Conservation (phyloP, 2,113 vertebrate species). For the Hipposideros armiger region DNA sequence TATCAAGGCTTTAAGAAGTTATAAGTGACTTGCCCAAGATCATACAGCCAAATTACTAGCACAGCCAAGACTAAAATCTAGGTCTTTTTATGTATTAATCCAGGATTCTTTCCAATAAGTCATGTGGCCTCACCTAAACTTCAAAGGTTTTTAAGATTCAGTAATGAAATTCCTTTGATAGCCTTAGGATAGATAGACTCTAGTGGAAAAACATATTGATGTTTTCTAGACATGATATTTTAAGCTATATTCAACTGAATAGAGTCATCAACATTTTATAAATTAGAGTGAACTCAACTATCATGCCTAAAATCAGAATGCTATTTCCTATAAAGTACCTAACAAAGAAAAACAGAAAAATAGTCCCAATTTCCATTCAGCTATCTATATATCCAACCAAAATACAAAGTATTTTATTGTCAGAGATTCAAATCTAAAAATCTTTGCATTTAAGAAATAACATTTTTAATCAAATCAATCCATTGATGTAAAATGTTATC, state of each 20-base stretch:
- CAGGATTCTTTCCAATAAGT: conserved; percentile 45
- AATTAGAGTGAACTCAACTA: not conserved
- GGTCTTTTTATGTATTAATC: not conserved
- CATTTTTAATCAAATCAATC: not conserved
- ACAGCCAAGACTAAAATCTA: conserved; percentile 53
- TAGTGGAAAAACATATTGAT: not conserved
- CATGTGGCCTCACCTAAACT: not conserved
- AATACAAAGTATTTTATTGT: conserved; percentile 45
- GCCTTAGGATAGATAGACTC: not conserved
- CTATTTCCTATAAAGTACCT: conserved; percentile 12
- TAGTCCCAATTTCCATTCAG: not conserved
- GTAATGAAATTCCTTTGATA: conserved; percentile 7
- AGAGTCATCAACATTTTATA: conserved; percentile 37
- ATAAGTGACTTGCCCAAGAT: not conserved
- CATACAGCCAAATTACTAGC: not conserved
- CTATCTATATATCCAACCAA: conserved; percentile 27
- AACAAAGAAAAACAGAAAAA: conserved; percentile 53
- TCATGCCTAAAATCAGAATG: conserved; percentile 53
- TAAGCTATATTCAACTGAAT: not conserved
- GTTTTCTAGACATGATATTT: conserved; percentile 31
- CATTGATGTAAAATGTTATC: not conserved
- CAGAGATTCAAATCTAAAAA: conserved; percentile 44
- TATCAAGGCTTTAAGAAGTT: not conserved
- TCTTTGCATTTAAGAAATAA: conserved; percentile 24
- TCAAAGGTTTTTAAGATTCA: conserved; percentile 48